Conservation (phyloP, 2,888 invertebrate genomes). For the Nowickia ferox region DNA sequence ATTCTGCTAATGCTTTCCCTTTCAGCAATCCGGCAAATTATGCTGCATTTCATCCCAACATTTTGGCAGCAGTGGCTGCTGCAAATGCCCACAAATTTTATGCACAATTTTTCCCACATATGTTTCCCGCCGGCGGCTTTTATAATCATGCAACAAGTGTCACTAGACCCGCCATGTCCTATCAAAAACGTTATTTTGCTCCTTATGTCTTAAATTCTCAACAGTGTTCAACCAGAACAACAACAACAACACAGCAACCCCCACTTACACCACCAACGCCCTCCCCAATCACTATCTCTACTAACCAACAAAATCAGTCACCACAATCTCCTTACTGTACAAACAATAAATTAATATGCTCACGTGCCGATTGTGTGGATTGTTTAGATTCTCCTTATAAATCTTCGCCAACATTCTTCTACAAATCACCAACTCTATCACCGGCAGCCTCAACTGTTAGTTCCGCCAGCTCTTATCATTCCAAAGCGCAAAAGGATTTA, state of each 20-base stretch:
- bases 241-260: slow-evolving; percentile 18
- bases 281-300: not conserved
- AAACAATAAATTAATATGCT: slow-evolving; percentile 71
- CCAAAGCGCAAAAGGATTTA: slow-evolving; percentile 56
- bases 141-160: slow-evolving; percentile 65
- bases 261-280: slow-evolving; percentile 58
- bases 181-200: slow-evolving; percentile 78
- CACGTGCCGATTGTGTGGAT: slow-evolving; percentile 77
- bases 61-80: slow-evolving; percentile 77
- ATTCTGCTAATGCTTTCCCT: slow-evolving; percentile 31
- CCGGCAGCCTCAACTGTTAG: slow-evolving; percentile 76
- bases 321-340: not conserved
- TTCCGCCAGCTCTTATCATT: slow-evolving; percentile 73
- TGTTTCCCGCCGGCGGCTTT: slow-evolving; percentile 78
- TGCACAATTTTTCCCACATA: slow-evolving; percentile 80
- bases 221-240: not conserved
- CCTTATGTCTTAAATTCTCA: slow-evolving; percentile 75
- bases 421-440: slow-evolving; percentile 75
- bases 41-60: slow-evolving; percentile 74
- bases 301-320: slow-evolving; percentile 1
- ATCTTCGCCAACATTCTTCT: slow-evolving; percentile 62
- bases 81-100: slow-evolving; percentile 80
- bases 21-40: slow-evolving; percentile 39
- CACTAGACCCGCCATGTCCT: slow-evolving; percentile 73
- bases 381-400: slow-evolving; percentile 78